Conservation (phyloP, 2,888 invertebrate genomes). For the Macroteleia sp. region DNA sequence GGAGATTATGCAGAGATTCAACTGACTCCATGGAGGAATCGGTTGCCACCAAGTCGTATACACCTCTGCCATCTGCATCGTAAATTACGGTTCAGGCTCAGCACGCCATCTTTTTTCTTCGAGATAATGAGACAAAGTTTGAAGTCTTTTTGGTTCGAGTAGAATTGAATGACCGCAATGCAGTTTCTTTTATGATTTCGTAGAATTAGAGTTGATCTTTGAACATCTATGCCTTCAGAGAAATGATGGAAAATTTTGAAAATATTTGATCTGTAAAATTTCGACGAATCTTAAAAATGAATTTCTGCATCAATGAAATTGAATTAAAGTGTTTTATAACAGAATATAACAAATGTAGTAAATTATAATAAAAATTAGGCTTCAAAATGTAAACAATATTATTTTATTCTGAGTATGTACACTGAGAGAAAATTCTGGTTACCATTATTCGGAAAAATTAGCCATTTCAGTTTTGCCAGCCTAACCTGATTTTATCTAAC, state of each 20-base stretch:
- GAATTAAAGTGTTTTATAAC: no score
- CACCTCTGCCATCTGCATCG: slow-evolving; percentile 16
- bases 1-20: slow-evolving; percentile 15
- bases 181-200: slow-evolving; percentile 3
- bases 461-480: no score
- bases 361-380: no score
- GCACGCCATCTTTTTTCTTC: slow-evolving; percentile 9
- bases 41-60: not conserved
- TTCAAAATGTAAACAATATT: no score
- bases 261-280: no score
- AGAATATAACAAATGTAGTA: no score
- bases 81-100: slow-evolving; percentile 22
- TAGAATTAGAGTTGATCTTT: not conserved
- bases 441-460: no score
- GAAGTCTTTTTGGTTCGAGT: not conserved
- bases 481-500: no score
- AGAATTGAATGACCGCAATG: not conserved
- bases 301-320: no score
- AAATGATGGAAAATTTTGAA: not conserved
- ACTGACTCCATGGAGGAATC: slow-evolving; percentile 20
- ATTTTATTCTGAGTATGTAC: no score
- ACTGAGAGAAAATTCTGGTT: no score
- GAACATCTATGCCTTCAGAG: not conserved
- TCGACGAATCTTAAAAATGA: no score
- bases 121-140: slow-evolving; percentile 9